Evolutionary conservation across 2,797 vertebrate species (phyloP).

Genomic region (Crenichthys baileyi): DNA sequence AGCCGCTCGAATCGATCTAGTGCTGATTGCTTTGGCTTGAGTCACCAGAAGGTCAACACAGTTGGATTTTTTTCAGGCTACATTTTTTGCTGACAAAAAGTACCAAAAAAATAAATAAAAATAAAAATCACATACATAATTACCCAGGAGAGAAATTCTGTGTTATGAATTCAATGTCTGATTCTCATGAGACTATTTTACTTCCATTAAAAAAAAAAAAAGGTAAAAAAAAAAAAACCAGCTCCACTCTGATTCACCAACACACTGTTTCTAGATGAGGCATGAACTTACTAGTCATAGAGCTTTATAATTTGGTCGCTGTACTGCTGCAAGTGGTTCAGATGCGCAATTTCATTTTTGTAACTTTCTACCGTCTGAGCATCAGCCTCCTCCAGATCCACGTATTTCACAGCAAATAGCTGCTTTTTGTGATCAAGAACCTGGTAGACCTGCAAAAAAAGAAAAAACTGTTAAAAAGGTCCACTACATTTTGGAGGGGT

Average conservation of each 20-base stretch:
- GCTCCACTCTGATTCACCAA: not conserved
- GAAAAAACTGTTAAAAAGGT: not conserved
- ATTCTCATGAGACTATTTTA: too few relatives aligned
- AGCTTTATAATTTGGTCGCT: slow-evolving; percentile 97
- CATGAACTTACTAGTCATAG: slow-evolving; percentile 89
- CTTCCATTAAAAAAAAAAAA: too few relatives aligned
- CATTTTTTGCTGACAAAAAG: too few relatives aligned
- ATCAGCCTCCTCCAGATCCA: slow-evolving; percentile 93
- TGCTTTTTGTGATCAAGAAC: slow-evolving; percentile 94
- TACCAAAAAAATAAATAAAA: too few relatives aligned
- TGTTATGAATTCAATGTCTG: too few relatives aligned
- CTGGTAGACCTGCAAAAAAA: slow-evolving; percentile 88
- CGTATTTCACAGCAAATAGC: slow-evolving; percentile 92
- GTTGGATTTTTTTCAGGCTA: too few relatives aligned
- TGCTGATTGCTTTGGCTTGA: too few relatives aligned
- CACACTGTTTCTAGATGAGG: not conserved
- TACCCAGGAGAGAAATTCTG: too few relatives aligned
- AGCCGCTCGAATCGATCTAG: too few relatives aligned
- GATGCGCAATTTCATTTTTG: slow-evolving; percentile 95
- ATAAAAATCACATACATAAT: too few relatives aligned
- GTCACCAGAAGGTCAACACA: too few relatives aligned
- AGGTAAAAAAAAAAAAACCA: not conserved
- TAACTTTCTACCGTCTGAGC: slow-evolving; percentile 91
- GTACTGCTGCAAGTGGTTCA: slow-evolving; percentile 93
- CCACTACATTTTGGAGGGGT: not conserved